Base-by-base conservation (phyloP, 2,888 invertebrate genomes). In the Pterostichus madidus region DNA sequence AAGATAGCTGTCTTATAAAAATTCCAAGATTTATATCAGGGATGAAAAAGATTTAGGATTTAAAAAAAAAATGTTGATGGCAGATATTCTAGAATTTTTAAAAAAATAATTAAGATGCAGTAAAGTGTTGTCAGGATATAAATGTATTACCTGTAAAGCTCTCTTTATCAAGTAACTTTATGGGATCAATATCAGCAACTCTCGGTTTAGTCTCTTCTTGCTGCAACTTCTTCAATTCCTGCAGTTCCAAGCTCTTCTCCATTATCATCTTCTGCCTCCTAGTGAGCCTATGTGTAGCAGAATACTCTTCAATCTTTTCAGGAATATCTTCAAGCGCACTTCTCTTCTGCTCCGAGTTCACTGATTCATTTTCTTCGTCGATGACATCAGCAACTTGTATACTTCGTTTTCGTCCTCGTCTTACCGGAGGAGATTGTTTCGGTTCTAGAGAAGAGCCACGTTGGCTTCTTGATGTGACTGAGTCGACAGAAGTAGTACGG, bases 201-300 rank as follows among this genome's bases (percentile, higher is more conserved):
- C 90, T 90, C 80, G 89, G 86, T 39, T 39, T 85, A 87, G 0
- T 85, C 59, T 59, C 59, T 10, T 31, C 59, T 11, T 11, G 6
- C 11, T 84, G 80, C 77, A 75, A 7, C 83, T 82, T 76, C 85
- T 83, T 80, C n/a, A 80, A 79, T 78, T 84, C 61, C n/a, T 83
- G 61, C 56, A 77, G 61, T 15, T 85, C 85, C 15, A 87, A 71
- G 83, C 89, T 89, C 0, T 90, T 89, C 64, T 91, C 90, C 0
- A 92, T 85, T 32, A 92, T 84, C 0, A 89, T 87, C 80, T 90
- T 90, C 84, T 92, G 92, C 68, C 90, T 87, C 2, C 92, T 90
- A 0, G 92, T 92, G 78, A 92, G 83, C 84, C 92, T 84, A 80
- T 88, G 85, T 0, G 86, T 81, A 4, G 85, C 83, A 5, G 86